Base-by-base conservation (phyloP, 2,113 vertebrate genomes). In the Sialia sialis region DNA sequence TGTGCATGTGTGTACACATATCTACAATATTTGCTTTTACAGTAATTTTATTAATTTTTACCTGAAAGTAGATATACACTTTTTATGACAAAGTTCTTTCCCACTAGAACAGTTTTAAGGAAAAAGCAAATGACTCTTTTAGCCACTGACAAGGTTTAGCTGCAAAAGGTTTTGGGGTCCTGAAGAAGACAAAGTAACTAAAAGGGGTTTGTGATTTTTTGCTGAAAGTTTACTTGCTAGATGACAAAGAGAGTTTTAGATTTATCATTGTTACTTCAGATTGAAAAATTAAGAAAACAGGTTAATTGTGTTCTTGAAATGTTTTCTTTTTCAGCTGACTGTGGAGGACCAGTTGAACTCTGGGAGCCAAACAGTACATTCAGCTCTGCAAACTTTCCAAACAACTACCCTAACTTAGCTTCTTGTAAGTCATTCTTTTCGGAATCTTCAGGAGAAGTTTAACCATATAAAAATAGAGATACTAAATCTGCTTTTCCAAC, bases 361-460 rank as follows among this genome's bases (percentile, higher is more conserved):
- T 99, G 98, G 98, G 98, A 99, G 82, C 95, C 98, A 88, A 99
- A 99, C 84, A 96, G 94, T 18, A 99, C 98, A 38, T 99, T 99
- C 96, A 98, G 89, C 32, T 99, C 99, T 22, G 96, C 97, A 46
- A 98, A 99, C 78, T 99, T 98, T 83, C 99, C 99, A 48, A 87
- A 95, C 15, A 96, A 91, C 66, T 99, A 99, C 11, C 98, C 98
- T 46, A 96, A 98, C 38, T 26, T 76, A 27, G 98, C 98, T 25
- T 94, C 62, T 41, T 99, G 99, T 99, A 96, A 98, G 99, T 99
- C 7, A 51, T 76, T 89, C 4, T 54, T 83, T 58, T 86, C 56
- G 13, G 89, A 66, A 36, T 32, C n/a, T 46, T 55, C 17, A 48
- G 44, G 44, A 55, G 78, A 84, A 59, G 2, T 70, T 75, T 75